Evolutionary conservation across 2,888 invertebrate genomes (phyloP), one percentile per base, ranked within the genome.

Genomic region (Xylota segnis): DNA sequence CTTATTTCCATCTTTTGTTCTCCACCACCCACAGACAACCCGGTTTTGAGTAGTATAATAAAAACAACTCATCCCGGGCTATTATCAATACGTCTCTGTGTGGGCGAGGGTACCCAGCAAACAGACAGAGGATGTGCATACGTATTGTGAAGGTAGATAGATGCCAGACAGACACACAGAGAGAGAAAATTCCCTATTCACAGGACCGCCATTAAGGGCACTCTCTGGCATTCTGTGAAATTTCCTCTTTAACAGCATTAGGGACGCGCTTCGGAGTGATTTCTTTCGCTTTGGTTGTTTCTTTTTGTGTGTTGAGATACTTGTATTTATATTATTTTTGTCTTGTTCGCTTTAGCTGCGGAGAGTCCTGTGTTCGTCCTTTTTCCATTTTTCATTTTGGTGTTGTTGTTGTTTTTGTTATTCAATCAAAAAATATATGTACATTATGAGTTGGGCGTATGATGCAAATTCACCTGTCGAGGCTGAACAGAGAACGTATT

Each of bases 211-310:
- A 66, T 77, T 76, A 72, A 50, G 82, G 59, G 54, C 32, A 71
- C 58, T 65, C 56, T 65, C 34, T 71, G 66, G 71, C 27, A 68
- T 76, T 72, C 65, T 68, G 76, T 40, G 65, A 76, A 66, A 59
- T 61, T 76, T 77, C 61, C 59, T 77, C 76, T 81, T 71, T 82
- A 82, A 82, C 59, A 82, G 54, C 72, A 82, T 86, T 82, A 76
- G 40, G 72, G 59, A 56, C 61, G 76, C 76, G 82, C 65, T 81
- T 71, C 71, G 65, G 72, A 82, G 82, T 86, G 82, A 86, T 82
- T 86, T 71, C 72, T 77, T 86, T 65, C 54, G 59, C 63, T 71
- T 58, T 72, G 50, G 32, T 72, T 63, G 58, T 79, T 47, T 52
- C n/a, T 27, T 58, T 50, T 43, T 66, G 23, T 68, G n/a, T 34